phyloP scores from a whole-genome alignment of 2,797 vertebrate genomes.

The Acropternis orthonyx region DNA sequence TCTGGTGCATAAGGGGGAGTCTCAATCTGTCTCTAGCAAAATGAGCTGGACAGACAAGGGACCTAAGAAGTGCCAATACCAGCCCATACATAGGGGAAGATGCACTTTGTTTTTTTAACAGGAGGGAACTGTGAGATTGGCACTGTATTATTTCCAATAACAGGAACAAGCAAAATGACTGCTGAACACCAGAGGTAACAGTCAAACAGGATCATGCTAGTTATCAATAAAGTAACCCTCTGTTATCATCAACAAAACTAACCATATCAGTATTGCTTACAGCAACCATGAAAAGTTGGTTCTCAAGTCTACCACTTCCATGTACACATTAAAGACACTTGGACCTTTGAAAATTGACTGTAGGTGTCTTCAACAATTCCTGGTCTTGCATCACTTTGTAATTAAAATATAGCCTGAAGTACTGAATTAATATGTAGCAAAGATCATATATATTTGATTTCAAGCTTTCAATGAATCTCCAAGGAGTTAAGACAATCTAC shows the following conservation, averaged over 20 bases:
- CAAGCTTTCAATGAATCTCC: neutral
- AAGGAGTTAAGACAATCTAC: neutral
- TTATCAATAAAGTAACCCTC: neutral
- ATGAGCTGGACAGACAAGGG: neutral
- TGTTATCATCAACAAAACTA: neutral
- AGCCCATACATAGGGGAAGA: rapidly evolving
- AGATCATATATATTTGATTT: neutral
- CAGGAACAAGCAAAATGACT: neutral
- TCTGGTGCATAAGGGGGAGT: neutral
- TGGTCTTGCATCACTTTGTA: neutral
- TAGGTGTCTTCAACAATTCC: neutral
- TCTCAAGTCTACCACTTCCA: neutral
- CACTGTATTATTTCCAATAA: neutral
- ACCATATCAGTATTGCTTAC: neutral
- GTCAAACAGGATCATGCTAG: neutral
- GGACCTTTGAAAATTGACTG: neutral
- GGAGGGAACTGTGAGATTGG: neutral
- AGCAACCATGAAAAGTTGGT: neutral
- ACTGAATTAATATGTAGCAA: neutral
- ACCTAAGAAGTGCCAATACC: neutral
- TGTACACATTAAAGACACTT: neutral
- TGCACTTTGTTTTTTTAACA: neutral
- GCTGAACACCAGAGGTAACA: neutral
- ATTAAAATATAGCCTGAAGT: neutral
- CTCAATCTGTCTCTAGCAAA: neutral